Percentiles rank a stretch among this genome's conserved stretches.
phyloP scores from a whole-genome alignment of 1,140 invertebrate genomes.

The Dendroctonus valens region DNA sequence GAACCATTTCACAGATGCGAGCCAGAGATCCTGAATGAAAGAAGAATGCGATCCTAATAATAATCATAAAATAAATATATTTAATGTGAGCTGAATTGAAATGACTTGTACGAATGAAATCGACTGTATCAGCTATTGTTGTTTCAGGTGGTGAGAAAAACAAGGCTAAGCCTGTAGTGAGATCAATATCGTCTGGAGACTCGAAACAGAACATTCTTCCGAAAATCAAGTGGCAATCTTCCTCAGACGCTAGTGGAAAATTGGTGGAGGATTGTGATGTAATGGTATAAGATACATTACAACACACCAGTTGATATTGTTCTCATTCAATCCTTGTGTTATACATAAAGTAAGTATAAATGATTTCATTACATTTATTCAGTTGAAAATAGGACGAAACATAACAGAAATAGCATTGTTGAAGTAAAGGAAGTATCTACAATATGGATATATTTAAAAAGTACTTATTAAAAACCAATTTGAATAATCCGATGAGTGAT shows the following conservation, averaged over 20 bases:
- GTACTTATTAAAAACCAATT: no score
- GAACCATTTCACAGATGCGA: no score
- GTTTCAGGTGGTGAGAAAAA: constrained; percentile 34
- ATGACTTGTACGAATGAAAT: neutral
- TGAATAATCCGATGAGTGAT: neutral
- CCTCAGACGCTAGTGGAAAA: constrained; percentile 44
- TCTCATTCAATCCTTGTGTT: neutral
- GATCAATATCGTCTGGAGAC: constrained; percentile 46
- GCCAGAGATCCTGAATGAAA: no score
- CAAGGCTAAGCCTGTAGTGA: constrained; percentile 41
- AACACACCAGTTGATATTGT: constrained; percentile 5
- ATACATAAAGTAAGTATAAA: neutral
- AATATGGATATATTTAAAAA: neutral
- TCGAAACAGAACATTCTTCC: constrained; percentile 29
- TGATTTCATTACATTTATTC: neutral
- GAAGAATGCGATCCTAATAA: no score
- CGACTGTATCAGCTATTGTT: neutral
- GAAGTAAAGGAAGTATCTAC: neutral
- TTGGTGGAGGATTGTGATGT: constrained; percentile 48
- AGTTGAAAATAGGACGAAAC: neutral
- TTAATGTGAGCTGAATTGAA: no score
- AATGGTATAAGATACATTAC: constrained; percentile 44
- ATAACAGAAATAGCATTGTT: neutral
- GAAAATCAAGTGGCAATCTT: constrained; percentile 48
- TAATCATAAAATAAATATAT: no score